phyloP scores from a whole-genome alignment of 2,797 vertebrate genomes.

The Poeciliopsis paucimaculata region DNA sequence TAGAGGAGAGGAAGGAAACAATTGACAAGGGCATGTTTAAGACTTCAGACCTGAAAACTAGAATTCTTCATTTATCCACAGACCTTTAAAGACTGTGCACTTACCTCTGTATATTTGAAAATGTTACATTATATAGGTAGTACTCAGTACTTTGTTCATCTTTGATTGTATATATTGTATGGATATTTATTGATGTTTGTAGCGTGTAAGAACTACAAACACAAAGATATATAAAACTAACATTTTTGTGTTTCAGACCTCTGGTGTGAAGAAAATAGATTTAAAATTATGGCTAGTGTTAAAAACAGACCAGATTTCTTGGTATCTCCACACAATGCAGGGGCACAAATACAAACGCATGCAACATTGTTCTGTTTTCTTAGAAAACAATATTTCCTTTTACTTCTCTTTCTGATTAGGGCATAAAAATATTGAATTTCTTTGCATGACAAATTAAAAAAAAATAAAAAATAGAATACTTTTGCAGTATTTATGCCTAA shows the following conservation, averaged over 20 bases:
- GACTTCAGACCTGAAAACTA: not conserved
- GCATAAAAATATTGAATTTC: not conserved
- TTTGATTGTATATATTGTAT: not conserved
- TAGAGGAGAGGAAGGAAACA: slow-evolving; percentile 4
- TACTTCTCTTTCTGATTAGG: not conserved
- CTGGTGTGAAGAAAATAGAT: not conserved
- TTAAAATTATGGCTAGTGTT: not conserved
- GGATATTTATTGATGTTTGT: not conserved
- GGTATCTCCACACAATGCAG: not conserved
- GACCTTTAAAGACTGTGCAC: not conserved
- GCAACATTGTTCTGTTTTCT: not conserved
- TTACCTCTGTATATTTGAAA: not conserved
- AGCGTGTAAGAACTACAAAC: not conserved
- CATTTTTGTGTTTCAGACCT: not conserved
- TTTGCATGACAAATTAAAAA: not conserved
- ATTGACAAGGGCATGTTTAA: slow-evolving; percentile 5
- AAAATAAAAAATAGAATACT: not conserved
- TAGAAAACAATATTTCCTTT: not conserved
- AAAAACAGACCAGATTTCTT: not conserved
- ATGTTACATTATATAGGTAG: not conserved
- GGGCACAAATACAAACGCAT: not conserved
- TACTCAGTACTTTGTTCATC: too few relatives aligned
- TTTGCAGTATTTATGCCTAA: not conserved
- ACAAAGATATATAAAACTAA: not conserved
- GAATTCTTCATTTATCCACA: not conserved